Percentiles rank a stretch among this genome's conserved stretches.
These are phyloP conservation scores for Agonopterix alstromeriana DNA, from an alignment of 2,888 invertebrate genomes.

Conservation along the genomic window DNA sequence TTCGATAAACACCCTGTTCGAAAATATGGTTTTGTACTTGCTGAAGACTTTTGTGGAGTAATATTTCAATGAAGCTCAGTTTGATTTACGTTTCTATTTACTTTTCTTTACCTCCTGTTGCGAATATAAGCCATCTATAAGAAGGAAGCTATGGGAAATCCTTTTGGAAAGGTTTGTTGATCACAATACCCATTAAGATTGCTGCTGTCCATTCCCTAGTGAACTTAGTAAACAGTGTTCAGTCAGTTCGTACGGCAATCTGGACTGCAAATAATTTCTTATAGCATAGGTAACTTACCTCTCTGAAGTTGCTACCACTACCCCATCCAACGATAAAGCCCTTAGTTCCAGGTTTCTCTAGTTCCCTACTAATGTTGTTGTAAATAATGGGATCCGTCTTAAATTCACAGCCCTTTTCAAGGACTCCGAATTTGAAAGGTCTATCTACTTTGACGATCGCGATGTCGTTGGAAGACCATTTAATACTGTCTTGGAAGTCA, in stretches of 20 bases:
- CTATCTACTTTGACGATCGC: slow-evolving; percentile 64
- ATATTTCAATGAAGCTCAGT: too few species aligned
- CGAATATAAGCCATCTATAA: too few species aligned
- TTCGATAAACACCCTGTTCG: slow-evolving; percentile 57
- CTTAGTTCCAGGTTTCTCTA: slow-evolving; percentile 62
- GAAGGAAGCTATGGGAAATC: not conserved
- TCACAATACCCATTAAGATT: too few species aligned
- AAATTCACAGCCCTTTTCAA: slow-evolving; percentile 56
- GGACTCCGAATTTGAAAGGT: slow-evolving; percentile 54
- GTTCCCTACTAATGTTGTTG: slow-evolving; percentile 58
- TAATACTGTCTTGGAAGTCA: slow-evolving; percentile 68
- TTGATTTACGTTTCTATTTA: too few species aligned
- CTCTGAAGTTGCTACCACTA: slow-evolving; percentile 63
- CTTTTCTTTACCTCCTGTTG: too few species aligned
- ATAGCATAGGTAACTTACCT: slow-evolving; percentile 47
- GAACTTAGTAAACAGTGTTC: too few species aligned
- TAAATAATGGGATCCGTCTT: slow-evolving; percentile 43
- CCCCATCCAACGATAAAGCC: slow-evolving; percentile 66
- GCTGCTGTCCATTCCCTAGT: too few species aligned
- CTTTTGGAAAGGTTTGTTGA: not conserved
- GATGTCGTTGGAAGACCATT: slow-evolving; percentile 69
- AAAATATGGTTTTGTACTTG: too few species aligned
- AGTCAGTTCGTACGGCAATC: too few species aligned
- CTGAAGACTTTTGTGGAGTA: too few species aligned
- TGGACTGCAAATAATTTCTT: not conserved